These are phyloP conservation scores for Cryptophagus acutangulus DNA, from an alignment of 2,888 invertebrate species.

Conservation along the genomic window DNA sequence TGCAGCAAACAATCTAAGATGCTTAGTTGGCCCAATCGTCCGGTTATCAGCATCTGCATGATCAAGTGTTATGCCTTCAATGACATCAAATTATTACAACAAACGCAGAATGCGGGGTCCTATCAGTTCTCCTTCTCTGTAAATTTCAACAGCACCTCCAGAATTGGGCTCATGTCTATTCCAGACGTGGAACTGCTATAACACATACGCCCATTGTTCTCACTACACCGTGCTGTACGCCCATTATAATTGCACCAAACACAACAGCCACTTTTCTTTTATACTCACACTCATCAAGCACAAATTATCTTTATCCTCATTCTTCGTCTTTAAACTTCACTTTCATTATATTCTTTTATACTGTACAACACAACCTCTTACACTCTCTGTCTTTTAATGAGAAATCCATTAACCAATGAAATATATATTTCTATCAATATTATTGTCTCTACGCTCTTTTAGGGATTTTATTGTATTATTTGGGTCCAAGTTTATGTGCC, in stretches of 20 bases:
- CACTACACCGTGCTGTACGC: conserved; percentile 17
- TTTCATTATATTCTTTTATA: conserved; percentile 1
- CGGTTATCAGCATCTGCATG: conserved; percentile 8
- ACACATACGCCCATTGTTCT: conserved; percentile 7
- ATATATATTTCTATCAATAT: too few species aligned
- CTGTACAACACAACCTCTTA: conserved; percentile 1
- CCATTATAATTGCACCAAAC: conserved; percentile 2
- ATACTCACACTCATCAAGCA: neutral
- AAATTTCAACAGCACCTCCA: conserved; percentile 3
- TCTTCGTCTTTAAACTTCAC: too few species aligned
- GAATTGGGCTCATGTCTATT: conserved; percentile 7
- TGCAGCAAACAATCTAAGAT: conserved; percentile 3
- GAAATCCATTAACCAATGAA: too few species aligned
- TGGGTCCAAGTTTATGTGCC: too few species aligned
- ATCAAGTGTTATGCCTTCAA: conserved; percentile 21
- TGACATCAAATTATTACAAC: conserved; percentile 33
- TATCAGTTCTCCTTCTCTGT: conserved; percentile 1
- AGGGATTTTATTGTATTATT: too few species aligned
- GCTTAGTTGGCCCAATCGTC: conserved; percentile 6
- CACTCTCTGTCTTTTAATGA: too few species aligned
- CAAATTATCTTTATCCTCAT: conserved; percentile 4
- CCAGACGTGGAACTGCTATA: conserved; percentile 5
- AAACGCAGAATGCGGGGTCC: conserved; percentile 23
- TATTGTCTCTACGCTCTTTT: too few species aligned
- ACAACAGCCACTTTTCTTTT: conserved; percentile 6